Evolutionary conservation across 2,888 invertebrate species (phyloP).

Genomic region (Pomacea canaliculata): DNA sequence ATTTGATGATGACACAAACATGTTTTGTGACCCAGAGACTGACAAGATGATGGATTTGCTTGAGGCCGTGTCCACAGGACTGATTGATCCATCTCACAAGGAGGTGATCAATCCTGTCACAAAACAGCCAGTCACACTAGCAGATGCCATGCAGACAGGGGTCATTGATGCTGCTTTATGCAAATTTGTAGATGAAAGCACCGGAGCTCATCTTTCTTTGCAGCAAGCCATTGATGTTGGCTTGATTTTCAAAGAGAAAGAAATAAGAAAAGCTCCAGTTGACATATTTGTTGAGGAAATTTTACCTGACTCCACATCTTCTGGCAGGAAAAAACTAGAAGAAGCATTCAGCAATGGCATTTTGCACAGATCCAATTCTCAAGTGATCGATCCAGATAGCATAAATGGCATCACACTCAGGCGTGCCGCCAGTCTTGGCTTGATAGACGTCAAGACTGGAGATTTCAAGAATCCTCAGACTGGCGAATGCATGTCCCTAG

Average conservation of each 20-base stretch:
- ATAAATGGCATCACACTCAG: slow-evolving; percentile 57
- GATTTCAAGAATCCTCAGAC: slow-evolving; percentile 63
- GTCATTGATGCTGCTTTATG: slow-evolving; percentile 67
- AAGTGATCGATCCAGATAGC: slow-evolving; percentile 63
- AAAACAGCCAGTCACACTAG: slow-evolving; percentile 81
- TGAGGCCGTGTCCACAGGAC: slow-evolving; percentile 85
- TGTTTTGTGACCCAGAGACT: slow-evolving; percentile 85
- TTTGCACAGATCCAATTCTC: slow-evolving; percentile 56
- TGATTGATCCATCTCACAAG: slow-evolving; percentile 66
- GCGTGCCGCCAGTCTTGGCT: slow-evolving; percentile 72
- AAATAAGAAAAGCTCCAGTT: slow-evolving; percentile 46
- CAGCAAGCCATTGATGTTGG: slow-evolving; percentile 57
- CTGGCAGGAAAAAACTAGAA: slow-evolving; percentile 49
- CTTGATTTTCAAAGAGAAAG: slow-evolving; percentile 36
- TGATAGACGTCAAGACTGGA: slow-evolving; percentile 60
- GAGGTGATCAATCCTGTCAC: slow-evolving; percentile 38
- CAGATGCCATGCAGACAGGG: slow-evolving; percentile 79
- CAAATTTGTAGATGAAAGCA: slow-evolving; percentile 74
- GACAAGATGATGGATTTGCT: slow-evolving; percentile 84
- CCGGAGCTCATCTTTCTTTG: slow-evolving; percentile 75
- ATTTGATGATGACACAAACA: slow-evolving; percentile 74
- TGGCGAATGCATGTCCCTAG: slow-evolving; percentile 54
- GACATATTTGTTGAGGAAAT: slow-evolving; percentile 59
- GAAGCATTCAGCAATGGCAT: slow-evolving; percentile 60
- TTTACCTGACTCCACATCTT: slow-evolving; percentile 45